Evolutionary conservation across 2,888 invertebrate species (phyloP), one percentile per base, ranked within the genome.

Genomic region (Brachycybe producta): DNA sequence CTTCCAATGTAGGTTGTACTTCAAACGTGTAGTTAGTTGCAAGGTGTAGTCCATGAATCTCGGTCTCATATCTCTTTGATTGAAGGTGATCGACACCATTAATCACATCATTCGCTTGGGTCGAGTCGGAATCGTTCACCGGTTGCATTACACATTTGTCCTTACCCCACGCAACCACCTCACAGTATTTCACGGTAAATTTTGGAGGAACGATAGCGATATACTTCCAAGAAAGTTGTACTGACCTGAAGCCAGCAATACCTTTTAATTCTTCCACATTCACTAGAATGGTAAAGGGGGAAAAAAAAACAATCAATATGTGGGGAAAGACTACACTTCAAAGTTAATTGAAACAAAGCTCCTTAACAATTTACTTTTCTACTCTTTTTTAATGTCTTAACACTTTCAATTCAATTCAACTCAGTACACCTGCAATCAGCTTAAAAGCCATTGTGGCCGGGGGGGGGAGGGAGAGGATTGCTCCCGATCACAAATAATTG

Each of bases 21-120:
- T 83, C 80, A 63, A 84, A 81, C 43, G 82, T 80, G 64, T 85
- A 85, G 35, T 80, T 82, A 42, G 84, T 84, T 44, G 84, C 81
- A 84, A 84, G 84, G 51, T 84, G 72, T 47, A 85, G 71, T 45
- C 82, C 83, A 24, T 75, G 58, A 44, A 64, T 57, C 45, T 57
- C 54, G n/a, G 55, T 55, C 35, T 54, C 52, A 52, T 56, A 59
- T 50, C 26, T 41, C 21, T n/a, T n/a, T n/a, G n/a, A n/a, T n/a
- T n/a, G n/a, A 21, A 27, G 43, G 15, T 26, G 26, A 11, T 15
- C 28, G 24, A 24, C 11, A 15, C 43, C 36, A 34, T n/a, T 30
- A 32, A 39, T 30, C 35, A 41, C 30, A 39, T 34, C 41, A 45
- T 43, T 17, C 32, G 39, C 32, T n/a, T 48, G 17, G 32, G n/a